Evolutionary conservation across 2,797 vertebrate species (phyloP), one percentile per base, ranked within the genome.

Genomic region (Coreius guichenoti): DNA sequence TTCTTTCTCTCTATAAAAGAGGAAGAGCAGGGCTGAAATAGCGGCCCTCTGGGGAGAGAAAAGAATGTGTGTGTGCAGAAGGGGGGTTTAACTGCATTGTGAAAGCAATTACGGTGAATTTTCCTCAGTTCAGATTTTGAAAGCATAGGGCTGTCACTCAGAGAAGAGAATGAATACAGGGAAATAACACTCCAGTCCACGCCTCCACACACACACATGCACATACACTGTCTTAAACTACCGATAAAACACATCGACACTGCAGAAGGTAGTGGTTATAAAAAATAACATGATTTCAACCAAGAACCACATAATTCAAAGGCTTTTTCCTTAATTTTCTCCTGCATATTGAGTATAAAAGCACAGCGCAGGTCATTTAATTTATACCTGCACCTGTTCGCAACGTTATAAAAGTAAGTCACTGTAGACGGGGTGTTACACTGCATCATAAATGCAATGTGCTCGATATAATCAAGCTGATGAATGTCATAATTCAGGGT

Each of bases 71-170:
- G 68, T 77, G 54, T 85, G 86, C 33, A n/a, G 8, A 47, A 49
- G 76, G 76, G 73, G 81, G 83, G 65, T 67, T 80, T 93, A 94
- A 94, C 93, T 93, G 93, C 90, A 92, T 94, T 94, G 93, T 94
- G 94, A 94, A 94, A 94, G 94, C 94, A 95, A 95, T 95, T 95
- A 94, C 93, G 92, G 91, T 93, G 94, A 95, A 95, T 95, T 94
- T 92, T 95, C 94, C 92, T 94, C 94, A 95, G 93, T 94, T 95
- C 93, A 94, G 92, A 94, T 75, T 94, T 93, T 95, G 93, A 95
- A 94, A 94, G 94, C 88, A 74, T 89, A 90, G 87, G 91, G 91
- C 93, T 94, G 93, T 94, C 95, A 94, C 92, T 94, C 93, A 95
- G 72, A 31, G 76, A 92, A 90, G 89, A 91, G 92, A 92, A 92